These are phyloP conservation scores for Syritta pipiens DNA, from an alignment of 2,888 invertebrate genomes.

Conservation along the genomic window DNA sequence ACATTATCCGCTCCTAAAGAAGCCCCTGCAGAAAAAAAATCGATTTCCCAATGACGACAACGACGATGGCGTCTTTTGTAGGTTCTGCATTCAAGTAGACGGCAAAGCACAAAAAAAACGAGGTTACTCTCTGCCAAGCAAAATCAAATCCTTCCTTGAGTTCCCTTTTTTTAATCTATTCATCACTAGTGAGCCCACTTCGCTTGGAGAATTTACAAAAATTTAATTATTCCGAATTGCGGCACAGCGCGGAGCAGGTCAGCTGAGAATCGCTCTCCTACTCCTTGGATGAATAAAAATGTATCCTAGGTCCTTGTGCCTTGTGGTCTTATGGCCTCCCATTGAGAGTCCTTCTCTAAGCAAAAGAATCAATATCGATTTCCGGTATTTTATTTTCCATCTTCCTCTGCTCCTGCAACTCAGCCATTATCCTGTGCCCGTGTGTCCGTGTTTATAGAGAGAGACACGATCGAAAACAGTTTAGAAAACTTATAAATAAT, in stretches of 20 bases:
- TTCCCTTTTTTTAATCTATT: conserved; percentile 40
- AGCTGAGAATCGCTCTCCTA: neutral
- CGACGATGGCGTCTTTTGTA: neutral
- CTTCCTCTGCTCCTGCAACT: conserved; percentile 32
- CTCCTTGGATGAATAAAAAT: conserved; percentile 5
- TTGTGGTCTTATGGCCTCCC: conserved; percentile 1
- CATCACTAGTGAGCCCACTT: neutral
- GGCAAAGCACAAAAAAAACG: neutral
- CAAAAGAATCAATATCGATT: neutral
- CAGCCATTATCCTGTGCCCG: conserved; percentile 30
- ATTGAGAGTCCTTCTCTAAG: neutral
- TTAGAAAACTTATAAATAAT: conserved; percentile 65
- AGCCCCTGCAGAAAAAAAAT: conserved; percentile 2
- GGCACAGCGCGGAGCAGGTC: neutral
- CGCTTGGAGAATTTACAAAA: conserved; percentile 39
- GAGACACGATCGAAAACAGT: conserved; percentile 18
- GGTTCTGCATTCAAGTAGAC: neutral
- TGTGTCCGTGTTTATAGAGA: neutral
- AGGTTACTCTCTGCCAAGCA: conserved; percentile 33
- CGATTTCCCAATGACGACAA: conserved; percentile 5
- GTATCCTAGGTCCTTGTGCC: too few relatives aligned
- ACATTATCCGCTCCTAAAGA: conserved; percentile 29
- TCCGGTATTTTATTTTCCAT: conserved; percentile 12
- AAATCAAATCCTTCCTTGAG: too few relatives aligned
- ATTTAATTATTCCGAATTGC: conserved; percentile 23